These are phyloP conservation scores for Ammospiza maritima DNA, from an alignment of 2,797 vertebrate species.

Conservation along the genomic window DNA sequence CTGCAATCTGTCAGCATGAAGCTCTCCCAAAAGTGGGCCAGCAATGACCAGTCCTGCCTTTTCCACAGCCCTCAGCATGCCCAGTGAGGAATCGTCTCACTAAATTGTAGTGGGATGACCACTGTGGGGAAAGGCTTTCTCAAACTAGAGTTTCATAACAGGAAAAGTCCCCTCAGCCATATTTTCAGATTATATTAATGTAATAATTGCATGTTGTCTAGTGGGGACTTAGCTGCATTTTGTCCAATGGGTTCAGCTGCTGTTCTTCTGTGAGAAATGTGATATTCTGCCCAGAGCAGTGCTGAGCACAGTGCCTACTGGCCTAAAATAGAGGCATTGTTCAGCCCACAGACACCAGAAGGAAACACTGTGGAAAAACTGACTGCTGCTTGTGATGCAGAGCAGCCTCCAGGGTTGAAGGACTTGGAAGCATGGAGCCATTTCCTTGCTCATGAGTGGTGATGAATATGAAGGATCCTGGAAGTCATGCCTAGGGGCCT, in stretches of 20 bases:
- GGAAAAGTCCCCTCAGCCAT: not conserved
- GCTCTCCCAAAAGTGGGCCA: not conserved
- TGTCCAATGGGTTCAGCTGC: not conserved
- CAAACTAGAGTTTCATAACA: not conserved
- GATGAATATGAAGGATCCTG: not conserved
- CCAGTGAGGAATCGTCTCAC: not conserved
- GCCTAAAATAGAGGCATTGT: not conserved
- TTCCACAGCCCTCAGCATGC: not conserved
- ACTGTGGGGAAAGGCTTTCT: not conserved
- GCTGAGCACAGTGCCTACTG: not conserved
- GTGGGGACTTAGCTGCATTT: not conserved
- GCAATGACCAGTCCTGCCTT: not conserved
- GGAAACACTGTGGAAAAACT: not conserved
- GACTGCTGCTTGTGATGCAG: not conserved
- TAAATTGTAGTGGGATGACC: rapidly evolving
- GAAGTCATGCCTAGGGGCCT: not conserved
- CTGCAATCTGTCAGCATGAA: rapidly evolving
- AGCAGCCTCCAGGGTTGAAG: not conserved
- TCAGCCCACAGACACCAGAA: not conserved
- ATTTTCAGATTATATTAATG: not conserved
- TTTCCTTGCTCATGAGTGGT: not conserved
- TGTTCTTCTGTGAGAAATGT: not conserved
- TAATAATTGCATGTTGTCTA: not conserved
- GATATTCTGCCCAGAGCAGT: not conserved
- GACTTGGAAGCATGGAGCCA: rapidly evolving